Conservation (phyloP, 2,888 invertebrate genomes). For the Cheilosia vulpina region DNA sequence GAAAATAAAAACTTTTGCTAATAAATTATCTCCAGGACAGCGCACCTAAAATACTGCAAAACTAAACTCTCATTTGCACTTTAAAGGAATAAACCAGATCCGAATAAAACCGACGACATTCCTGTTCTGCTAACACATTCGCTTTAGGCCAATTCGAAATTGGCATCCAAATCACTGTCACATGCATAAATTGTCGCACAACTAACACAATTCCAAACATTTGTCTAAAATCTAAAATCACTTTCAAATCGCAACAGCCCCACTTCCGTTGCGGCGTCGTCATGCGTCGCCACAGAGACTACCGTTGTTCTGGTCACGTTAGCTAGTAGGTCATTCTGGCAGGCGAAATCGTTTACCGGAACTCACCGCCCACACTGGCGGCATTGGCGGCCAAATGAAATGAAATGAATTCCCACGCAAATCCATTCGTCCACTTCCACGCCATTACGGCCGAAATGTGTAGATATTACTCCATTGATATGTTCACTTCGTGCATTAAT, state of each 20-base stretch:
- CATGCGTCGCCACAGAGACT: slow-evolving; percentile 60
- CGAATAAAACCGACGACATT: no score
- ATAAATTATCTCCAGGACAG: no score
- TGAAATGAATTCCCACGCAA: slow-evolving; percentile 10
- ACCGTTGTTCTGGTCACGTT: slow-evolving; percentile 17
- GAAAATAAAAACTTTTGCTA: no score
- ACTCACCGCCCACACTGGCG: slow-evolving; percentile 48
- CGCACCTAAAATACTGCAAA: no score
- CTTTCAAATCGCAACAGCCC: slow-evolving; percentile 47
- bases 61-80: no score
- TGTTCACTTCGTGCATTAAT: slow-evolving; percentile 55
- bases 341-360: slow-evolving; percentile 64
- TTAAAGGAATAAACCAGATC: no score
- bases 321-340: slow-evolving; percentile 62
- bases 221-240: slow-evolving; percentile 27
- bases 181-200: not conserved
- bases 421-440: slow-evolving; percentile 18
- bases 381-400: slow-evolving; percentile 27
- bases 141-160: not conserved
- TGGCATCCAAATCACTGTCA: not conserved
- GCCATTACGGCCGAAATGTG: slow-evolving; percentile 34
- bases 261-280: slow-evolving; percentile 39
- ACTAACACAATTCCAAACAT: not conserved
- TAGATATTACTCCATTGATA: slow-evolving; percentile 35
- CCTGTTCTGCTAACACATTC: not conserved